Evolutionary conservation across 2,113 vertebrate species (phyloP), one percentile per base, ranked within the genome.

Genomic region (Ophiodon elongatus): DNA sequence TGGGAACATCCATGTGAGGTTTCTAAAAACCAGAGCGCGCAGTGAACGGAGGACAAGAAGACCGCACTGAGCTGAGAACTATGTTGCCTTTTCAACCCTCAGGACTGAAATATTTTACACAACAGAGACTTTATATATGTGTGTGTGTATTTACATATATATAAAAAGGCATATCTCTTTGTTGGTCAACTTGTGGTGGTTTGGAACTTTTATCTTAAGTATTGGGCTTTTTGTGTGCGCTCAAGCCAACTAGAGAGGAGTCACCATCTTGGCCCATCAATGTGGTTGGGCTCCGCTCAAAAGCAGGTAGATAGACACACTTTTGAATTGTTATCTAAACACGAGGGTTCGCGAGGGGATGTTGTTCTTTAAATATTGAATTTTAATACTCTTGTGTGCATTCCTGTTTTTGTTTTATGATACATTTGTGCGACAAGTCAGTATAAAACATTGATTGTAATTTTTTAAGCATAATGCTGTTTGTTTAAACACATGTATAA

Each of bases 101-200:
- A 95, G 94, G 94, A 95, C 93, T 91, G 90, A 95, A 94, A 94
- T 93, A 93, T 92, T 94, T 92, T 93, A 90, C 92, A 94, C 92
- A 94, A 86, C 91, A 95, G 92, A 95, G 94, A 96, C 94, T 93
- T 91, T 91, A 91, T 93, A 89, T 73, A 77, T 80, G 45, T 84
- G 62, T 70, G 67, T 72, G 52, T 71, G 66, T 81, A n/a, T n/a
- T n/a, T 39, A 39, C 2, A 39, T 39, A 39, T 39, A 84, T 64
- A 85, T 11, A 91, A 90, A 92, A 93, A 92, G 88, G 87, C 91
- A 88, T 88, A 91, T 94, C 90, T 93, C 90, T 89, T 92, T 92
- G 90, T 92, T 86, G 76, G 89, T 94, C 90, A 84, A 87, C 90
- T 88, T 88, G 89, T 89, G 91, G 90, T 94, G 91, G 90, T 94